phyloP scores from a whole-genome alignment of 2,797 vertebrate genomes.

The Ispidina lecontei region DNA sequence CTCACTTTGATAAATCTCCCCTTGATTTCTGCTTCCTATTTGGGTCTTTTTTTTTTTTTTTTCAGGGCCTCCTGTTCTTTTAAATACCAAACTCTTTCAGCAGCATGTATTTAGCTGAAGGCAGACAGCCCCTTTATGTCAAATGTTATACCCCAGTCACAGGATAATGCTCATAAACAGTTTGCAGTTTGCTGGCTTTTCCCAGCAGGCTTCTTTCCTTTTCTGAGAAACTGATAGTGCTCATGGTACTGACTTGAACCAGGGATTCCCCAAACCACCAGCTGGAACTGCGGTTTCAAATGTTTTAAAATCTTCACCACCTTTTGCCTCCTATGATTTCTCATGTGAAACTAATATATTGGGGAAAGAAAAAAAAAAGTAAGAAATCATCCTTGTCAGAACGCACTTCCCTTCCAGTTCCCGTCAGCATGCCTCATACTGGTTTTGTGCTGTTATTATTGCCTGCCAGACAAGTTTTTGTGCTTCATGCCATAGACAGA shows the following conservation, averaged over 20 bases:
- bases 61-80: background rate
- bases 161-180: too few relatives aligned
- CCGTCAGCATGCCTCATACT: background rate
- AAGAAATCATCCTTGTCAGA: background rate
- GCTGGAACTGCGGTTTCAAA: background rate
- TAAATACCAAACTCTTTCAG: background rate
- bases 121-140: background rate
- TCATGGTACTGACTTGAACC: background rate
- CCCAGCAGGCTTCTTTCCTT: background rate
- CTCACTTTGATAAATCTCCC: slow-evolving; percentile 1
- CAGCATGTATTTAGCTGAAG: background rate
- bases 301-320: background rate
- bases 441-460: background rate
- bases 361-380: background rate
- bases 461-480: background rate
- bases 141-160: too few relatives aligned
- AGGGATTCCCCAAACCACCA: background rate
- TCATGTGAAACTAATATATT: background rate
- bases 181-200: background rate
- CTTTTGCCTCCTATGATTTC: background rate
- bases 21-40: slow-evolving; percentile 41
- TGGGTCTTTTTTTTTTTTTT: background rate
- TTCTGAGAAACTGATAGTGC: background rate
- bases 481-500: background rate
- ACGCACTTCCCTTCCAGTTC: background rate